Evolutionary conservation across 2,888 invertebrate species (phyloP).

Genomic region (Cheilosia pagana): DNA sequence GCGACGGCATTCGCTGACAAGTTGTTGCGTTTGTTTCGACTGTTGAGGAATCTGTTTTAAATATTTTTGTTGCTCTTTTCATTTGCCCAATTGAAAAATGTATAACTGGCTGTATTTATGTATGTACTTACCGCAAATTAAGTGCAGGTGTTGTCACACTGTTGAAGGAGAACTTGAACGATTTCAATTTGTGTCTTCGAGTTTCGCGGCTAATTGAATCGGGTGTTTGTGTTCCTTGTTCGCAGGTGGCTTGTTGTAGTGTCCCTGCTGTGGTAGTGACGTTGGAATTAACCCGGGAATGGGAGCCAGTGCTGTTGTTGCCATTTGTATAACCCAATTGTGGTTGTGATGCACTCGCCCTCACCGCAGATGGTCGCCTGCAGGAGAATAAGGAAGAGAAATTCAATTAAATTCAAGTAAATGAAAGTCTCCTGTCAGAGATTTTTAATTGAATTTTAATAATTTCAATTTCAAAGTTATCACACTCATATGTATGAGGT

Average conservation of each 20-base stretch:
- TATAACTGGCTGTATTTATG: background rate
- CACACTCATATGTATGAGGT: no score
- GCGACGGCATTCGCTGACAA: constrained; percentile 92
- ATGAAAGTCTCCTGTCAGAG: constrained; percentile 9
- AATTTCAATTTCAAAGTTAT: constrained; percentile 12
- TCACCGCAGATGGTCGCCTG: constrained; percentile 80
- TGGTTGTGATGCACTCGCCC: constrained; percentile 80
- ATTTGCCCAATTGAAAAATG: background rate
- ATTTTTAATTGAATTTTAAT: constrained; percentile 32
- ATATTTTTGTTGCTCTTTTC: constrained; percentile 44
- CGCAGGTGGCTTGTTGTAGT: constrained; percentile 81
- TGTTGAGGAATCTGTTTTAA: constrained; percentile 87
- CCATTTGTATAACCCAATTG: constrained; percentile 85
- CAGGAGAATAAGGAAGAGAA: constrained; percentile 74
- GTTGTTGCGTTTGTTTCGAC: constrained; percentile 88
- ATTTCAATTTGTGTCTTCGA: constrained; percentile 85
- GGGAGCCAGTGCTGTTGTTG: constrained; percentile 77
- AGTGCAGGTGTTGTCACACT: constrained; percentile 86
- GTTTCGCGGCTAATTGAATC: constrained; percentile 89
- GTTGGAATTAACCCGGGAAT: constrained; percentile 57
- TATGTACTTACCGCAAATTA: constrained; percentile 84
- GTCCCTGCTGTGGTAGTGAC: constrained; percentile 71
- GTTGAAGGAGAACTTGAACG: constrained; percentile 86
- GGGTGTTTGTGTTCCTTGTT: constrained; percentile 90
- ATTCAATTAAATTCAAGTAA: constrained; percentile 13